Conservation (phyloP, 2,888 invertebrate genomes). For the Lycaena phlaeas region DNA sequence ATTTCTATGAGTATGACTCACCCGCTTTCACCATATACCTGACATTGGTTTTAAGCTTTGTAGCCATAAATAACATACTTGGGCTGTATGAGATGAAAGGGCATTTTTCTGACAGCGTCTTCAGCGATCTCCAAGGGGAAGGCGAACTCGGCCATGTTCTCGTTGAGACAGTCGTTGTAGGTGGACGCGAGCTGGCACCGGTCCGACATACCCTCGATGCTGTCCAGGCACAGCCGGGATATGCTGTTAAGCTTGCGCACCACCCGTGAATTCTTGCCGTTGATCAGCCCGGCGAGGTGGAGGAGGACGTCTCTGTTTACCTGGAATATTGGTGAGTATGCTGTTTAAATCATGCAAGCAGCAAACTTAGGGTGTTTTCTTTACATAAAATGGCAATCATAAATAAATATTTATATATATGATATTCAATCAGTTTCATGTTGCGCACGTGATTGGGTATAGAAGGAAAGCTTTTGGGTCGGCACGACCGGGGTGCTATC, state of each 20-base stretch:
- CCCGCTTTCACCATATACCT: too few species aligned
- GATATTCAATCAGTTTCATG: too few species aligned
- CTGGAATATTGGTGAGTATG: too few species aligned
- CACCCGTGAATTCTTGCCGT: slow-evolving; percentile 57
- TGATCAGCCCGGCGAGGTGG: slow-evolving; percentile 53
- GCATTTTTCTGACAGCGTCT: slow-evolving; percentile 61
- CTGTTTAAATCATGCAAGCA: too few species aligned
- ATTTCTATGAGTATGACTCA: too few species aligned
- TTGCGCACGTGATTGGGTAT: too few species aligned
- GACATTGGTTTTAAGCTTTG: too few species aligned
- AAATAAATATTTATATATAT: too few species aligned
- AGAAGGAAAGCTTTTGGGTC: too few species aligned
- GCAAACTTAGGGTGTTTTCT: too few species aligned
- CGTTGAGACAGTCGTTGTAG: slow-evolving; percentile 60
- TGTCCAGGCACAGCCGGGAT: slow-evolving; percentile 54
- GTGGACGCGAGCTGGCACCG: slow-evolving; percentile 58
- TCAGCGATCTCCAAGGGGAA: slow-evolving; percentile 61
- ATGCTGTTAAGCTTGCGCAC: slow-evolving; percentile 55
- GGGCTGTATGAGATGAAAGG: slow-evolving; percentile 59
- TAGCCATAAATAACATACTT: slow-evolving; percentile 55
- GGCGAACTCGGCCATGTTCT: slow-evolving; percentile 60
- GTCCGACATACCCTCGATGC: slow-evolving; percentile 57
- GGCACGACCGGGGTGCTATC: too few species aligned
- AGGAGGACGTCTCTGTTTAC: slow-evolving; percentile 55
- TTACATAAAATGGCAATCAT: too few species aligned